Evolutionary conservation across 2,797 vertebrate species (phyloP).

Genomic region (Oryzias sinensis): DNA sequence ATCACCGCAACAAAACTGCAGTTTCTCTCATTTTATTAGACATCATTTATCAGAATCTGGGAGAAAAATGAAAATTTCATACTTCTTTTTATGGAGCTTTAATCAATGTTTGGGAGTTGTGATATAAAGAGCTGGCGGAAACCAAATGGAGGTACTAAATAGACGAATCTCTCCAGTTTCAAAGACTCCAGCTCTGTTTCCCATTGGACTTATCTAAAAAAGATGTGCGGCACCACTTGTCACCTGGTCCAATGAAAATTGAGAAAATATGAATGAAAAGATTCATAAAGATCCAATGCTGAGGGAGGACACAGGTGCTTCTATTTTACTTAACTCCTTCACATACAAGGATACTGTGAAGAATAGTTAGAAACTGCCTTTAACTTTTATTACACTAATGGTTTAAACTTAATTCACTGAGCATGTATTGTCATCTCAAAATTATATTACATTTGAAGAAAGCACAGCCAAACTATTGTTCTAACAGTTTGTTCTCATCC

Average conservation of each 20-base stretch:
- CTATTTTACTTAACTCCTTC: conserved; percentile 11
- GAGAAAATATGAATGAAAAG: conserved; percentile 39
- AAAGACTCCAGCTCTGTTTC: conserved; percentile 26
- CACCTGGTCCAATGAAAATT: conserved; percentile 28
- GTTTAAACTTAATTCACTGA: too few species aligned
- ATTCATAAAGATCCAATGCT: conserved; percentile 41
- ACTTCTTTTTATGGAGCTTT: conserved; percentile 47
- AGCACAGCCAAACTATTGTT: too few species aligned
- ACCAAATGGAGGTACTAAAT: conserved; percentile 13
- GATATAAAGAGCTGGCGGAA: conserved; percentile 34
- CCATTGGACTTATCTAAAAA: conserved; percentile 12
- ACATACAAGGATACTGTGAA: conserved; percentile 16
- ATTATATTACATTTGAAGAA: too few species aligned
- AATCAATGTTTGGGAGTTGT: conserved; percentile 47
- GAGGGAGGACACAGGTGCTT: conserved; percentile 15
- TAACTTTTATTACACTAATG: too few species aligned
- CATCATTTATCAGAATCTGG: conserved; percentile 47
- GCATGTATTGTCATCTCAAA: too few species aligned
- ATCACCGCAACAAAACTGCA: conserved; percentile 51
- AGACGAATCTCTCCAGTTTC: conserved; percentile 18
- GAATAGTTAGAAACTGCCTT: too few species aligned
- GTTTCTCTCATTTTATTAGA: conserved; percentile 63
- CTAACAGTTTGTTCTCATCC: too few species aligned
- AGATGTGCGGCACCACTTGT: conserved; percentile 14
- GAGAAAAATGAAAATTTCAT: conserved; percentile 42